Evolutionary conservation across 53 echinoderm and acorn worm genomes (phyloP).

Genomic region (Luidia sarsii): DNA sequence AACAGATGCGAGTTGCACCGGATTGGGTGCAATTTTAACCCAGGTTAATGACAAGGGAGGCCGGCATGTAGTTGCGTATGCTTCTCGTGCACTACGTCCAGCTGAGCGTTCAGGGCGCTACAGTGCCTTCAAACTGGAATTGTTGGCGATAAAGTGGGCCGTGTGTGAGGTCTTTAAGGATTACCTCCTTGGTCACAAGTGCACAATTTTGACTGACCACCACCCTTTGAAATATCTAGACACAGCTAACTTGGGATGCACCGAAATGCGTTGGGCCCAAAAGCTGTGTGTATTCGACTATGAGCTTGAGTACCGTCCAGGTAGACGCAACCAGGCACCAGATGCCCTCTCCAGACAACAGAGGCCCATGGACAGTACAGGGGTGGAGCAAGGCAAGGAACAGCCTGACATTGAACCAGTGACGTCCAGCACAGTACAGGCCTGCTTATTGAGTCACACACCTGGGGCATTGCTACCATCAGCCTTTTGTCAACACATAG

Average conservation of each 20-base stretch:
- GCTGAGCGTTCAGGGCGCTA: conserved; percentile 48
- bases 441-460: neutral
- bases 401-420: neutral
- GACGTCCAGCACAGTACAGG: neutral
- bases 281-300: conserved; percentile 38
- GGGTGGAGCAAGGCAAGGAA: neutral
- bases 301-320: conserved; percentile 9
- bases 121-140: conserved; percentile 62
- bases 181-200: conserved; percentile 26
- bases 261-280: conserved; percentile 60
- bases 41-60: neutral
- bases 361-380: neutral
- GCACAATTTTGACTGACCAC: conserved; percentile 34
- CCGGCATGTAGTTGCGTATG: conserved; percentile 29
- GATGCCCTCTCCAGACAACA: conserved; percentile 6
- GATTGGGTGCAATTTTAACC: conserved; percentile 11
- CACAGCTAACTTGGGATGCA: conserved; percentile 49
- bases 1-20: conserved; percentile 21
- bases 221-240: conserved; percentile 17
- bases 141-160: conserved; percentile 54
- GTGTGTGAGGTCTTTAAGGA: conserved; percentile 47
- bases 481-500: neutral
- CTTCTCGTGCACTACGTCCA: conserved; percentile 17
- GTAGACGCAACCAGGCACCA: conserved; percentile 9
- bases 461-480: neutral